A percentile compares a stretch with the other conserved stretches of the same genome.
These are phyloP conservation scores for Alligator sinensis DNA, from an alignment of 2,113 vertebrate genomes.

Conservation along the genomic window DNA sequence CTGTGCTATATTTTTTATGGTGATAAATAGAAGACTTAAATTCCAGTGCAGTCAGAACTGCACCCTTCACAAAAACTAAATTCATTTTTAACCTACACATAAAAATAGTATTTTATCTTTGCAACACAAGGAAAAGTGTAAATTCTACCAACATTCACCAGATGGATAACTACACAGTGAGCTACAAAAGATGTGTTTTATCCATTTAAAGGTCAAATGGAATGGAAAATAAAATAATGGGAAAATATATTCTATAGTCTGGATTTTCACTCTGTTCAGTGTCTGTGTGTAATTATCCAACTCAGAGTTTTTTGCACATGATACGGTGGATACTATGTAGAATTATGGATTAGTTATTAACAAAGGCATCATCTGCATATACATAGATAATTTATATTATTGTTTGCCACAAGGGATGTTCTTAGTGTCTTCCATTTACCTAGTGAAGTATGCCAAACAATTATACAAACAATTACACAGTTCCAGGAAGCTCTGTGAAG, in stretches of 20 bases:
- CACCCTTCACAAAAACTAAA: background rate
- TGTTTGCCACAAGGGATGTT: constrained; percentile 8
- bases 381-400: background rate
- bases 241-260: background rate
- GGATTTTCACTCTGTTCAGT: background rate
- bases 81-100: background rate
- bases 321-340: background rate
- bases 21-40: background rate
- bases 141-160: background rate
- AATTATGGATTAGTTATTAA: background rate
- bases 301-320: background rate
- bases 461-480: background rate
- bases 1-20: background rate
- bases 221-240: background rate
- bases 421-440: background rate
- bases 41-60: rapidly evolving
- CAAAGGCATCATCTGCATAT: background rate
- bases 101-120: background rate
- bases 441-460: constrained; percentile 18
- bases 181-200: background rate
- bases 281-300: background rate
- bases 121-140: background rate
- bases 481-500: background rate
- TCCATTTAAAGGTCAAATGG: background rate
- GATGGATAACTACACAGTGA: background rate